Base-by-base conservation (phyloP, 2,113 vertebrate species). In the Catharus fuscescens region DNA sequence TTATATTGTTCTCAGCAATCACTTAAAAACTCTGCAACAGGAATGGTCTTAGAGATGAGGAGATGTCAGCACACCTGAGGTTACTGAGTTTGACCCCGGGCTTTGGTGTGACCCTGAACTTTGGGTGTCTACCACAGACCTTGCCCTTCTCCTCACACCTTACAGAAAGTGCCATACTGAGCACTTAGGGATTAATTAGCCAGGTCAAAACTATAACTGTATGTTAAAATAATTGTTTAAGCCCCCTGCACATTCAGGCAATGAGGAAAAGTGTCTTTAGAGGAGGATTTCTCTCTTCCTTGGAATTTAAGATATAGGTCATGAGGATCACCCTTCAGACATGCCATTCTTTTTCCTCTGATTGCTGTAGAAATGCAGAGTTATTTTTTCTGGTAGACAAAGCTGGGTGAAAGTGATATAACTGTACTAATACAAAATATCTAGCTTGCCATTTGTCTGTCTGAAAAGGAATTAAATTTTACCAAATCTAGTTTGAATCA, bases 401-500 rank as follows among this genome's bases (percentile, higher is more conserved):
- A 93, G 42, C 62, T 24, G 50, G 32, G 31, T 67, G 20, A 92
- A 83, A 59, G 48, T 6, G 4, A 60, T 91, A 16, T 74, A 62
- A 42, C 9, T 50, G 19, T 50, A 62, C 32, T 45, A 85, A 90
- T 69, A 62, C 67, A 74, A 92, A 77, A 47, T 24, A 82, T 14
- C 31, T 52, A 74, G 19, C 31, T 57, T 56, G 9, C 52, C 52
- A 54, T 53, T 50, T 48, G 18, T 42, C 18, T n/a, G 4, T 23
- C 42, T 90, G 29, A 64, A 73, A 92, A 69, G 7, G n/a, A 93
- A 92, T 45, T 66, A 1, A 57, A 61, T 96, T 79, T 91, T 72
- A 76, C n/a, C 36, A 80, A 88, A 89, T 57, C 18, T 54, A n/a
- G 23, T 91, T 83, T 47, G 25, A 91, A 91, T 84, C 31, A 91